Conservation (phyloP, 2,797 vertebrate genomes). For the Acomys russatus region DNA sequence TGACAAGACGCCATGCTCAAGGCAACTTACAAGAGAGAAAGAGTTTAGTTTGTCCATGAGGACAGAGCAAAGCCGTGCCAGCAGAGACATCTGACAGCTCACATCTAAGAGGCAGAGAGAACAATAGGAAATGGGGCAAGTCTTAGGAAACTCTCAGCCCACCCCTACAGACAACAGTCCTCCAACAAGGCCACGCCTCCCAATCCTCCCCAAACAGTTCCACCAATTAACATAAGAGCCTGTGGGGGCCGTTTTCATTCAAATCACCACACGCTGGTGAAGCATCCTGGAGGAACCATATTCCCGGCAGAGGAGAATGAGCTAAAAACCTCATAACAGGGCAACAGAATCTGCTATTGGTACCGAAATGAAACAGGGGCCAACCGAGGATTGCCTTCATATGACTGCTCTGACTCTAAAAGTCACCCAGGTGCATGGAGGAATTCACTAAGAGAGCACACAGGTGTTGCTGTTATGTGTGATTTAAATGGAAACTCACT, state of each 20-base stretch:
- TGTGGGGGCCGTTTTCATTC: background rate
- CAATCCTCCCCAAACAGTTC: background rate
- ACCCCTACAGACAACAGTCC: background rate
- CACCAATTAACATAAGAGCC: background rate
- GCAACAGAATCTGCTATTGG: background rate
- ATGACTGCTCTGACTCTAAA: background rate
- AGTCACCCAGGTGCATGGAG: background rate
- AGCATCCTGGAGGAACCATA: background rate
- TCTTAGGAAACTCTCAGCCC: background rate
- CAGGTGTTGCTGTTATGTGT: background rate
- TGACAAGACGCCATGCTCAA: background rate
- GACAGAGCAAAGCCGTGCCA: background rate
- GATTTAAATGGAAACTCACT: slow-evolving; percentile 42
- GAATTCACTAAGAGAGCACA: background rate
- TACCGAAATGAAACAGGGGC: background rate
- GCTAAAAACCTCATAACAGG: slow-evolving; percentile 24
- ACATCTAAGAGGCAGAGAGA: too few relatives aligned
- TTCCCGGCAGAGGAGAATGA: background rate
- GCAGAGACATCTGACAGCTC: background rate
- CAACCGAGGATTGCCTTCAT: background rate
- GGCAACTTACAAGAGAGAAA: background rate
- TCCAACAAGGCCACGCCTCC: background rate
- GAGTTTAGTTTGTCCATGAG: background rate
- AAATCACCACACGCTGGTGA: background rate
- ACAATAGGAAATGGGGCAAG: too few relatives aligned